Base-by-base conservation (phyloP, 2,113 vertebrate species). In the Arvicanthis niloticus region DNA sequence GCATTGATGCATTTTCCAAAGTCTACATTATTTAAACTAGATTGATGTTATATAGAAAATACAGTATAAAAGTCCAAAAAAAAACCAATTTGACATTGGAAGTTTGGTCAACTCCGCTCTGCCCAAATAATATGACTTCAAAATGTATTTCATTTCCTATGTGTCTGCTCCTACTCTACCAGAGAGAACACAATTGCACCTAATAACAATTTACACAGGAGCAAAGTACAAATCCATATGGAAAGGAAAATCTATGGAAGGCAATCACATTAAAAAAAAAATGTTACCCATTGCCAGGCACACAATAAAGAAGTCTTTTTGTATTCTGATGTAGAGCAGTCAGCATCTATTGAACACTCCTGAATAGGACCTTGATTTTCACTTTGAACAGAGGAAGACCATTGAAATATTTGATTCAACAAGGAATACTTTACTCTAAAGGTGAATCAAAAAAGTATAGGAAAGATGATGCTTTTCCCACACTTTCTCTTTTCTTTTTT, bases 281-380 rank as follows among this genome's bases (percentile, higher is more conserved):
- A 96, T 96, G 85, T 95, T 96, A 96, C 92, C 96, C 94, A 95
- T 97, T 96, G 89, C 81, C 34, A 70, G n/a, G 90, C 76, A 68
- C 15, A 92, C 90, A 92, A 91, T 97, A 88, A 97, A 92, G 89
- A 93, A 82, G 92, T 95, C 76, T 96, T 96, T 94, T 95, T 88
- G 51, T 67, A 92, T 96, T 97, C 88, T 92, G 91, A 97, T 97
- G 92, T 93, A 92, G 68, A 97, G 58, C 86, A 93, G 88, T 96
- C 90, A 96, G 76, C 76, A 82, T 40, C 72, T 96, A 97, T 93
- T 98, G 95, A 97, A 97, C 85, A 92, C 76, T 86, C 58, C 86
- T 97, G 96, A 98, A 98, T 97, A 96, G 92, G 72, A 95, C 89
- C 92, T 96, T 97, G 96, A 98, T 97, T 97, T 96, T 94, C 81